Evolutionary conservation across 2,113 vertebrate species (phyloP), one percentile per base, ranked within the genome.

Genomic region (Setophaga coronata): DNA sequence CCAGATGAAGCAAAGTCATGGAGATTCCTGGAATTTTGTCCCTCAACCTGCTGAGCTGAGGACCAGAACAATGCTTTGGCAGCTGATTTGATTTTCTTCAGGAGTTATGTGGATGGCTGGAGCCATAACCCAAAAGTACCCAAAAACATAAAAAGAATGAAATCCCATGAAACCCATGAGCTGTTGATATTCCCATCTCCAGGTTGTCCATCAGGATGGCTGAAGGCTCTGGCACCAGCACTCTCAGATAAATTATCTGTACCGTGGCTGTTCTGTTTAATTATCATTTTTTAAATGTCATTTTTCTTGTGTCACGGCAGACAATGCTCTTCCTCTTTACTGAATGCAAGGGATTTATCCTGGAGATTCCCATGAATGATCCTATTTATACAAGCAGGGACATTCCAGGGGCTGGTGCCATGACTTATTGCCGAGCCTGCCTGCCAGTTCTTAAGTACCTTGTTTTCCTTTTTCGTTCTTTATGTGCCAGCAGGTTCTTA

Each of bases 261-360:
- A 34, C 50, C 0, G 0, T 15, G 17, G 43, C 29, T 29, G 5
- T 24, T 83, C 48, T 72, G 42, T 74, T 76, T 58, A 83, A 88
- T 70, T 90, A n/a, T 81, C 60, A 38, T n/a, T 23, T 29, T 58
- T 71, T 57, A 4, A 42, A 60, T 43, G 77, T 53, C n/a, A 72
- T 93, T 91, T 90, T 95, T 93, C 58, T 88, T 50, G n/a, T 91
- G 88, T 70, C 87, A 78, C 60, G 16, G 24, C 2, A 53, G 71
- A 89, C 84, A 95, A 80, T 86, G 71, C 94, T 81, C 71, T 92
- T 84, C 71, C 82, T 83, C 50, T 87, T 42, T 36, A 82, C 12
- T 47, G 76, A 62, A 48, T 15, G 0, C 7, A 4, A 80, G 69
- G 92, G 72, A 73, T 92, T 93, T 91, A 21, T 89, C 74, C 87